These are phyloP conservation scores for Leptodactylus fuscus DNA, from an alignment of 2,113 vertebrate species.

Conservation along the genomic window DNA sequence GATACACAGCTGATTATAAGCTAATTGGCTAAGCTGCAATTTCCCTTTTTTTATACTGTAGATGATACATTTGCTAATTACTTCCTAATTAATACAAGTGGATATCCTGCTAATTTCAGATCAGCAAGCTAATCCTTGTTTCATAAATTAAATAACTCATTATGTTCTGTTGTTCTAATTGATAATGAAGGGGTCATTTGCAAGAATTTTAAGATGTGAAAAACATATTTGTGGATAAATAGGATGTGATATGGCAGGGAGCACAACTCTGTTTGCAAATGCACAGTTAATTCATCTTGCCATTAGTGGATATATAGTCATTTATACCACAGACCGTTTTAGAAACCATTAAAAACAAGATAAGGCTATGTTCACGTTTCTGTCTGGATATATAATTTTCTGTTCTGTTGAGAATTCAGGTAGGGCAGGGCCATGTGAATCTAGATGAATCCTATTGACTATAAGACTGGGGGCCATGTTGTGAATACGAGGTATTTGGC, in stretches of 20 bases:
- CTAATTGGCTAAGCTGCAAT: conserved; percentile 49
- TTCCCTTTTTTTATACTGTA: conserved; percentile 26
- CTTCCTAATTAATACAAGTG: conserved; percentile 55
- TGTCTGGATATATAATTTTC: no score
- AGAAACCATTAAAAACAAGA: no score
- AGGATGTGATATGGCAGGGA: neutral
- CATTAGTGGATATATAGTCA: neutral
- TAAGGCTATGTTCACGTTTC: no score
- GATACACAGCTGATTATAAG: conserved; percentile 48
- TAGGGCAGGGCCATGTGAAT: no score
- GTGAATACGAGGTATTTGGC: no score
- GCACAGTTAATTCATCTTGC: conserved; percentile 13
- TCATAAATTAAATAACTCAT: conserved; percentile 48
- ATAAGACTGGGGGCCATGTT: no score
- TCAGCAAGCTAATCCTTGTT: conserved; percentile 42
- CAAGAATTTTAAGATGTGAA: conserved; percentile 19
- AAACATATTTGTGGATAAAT: conserved; percentile 39
- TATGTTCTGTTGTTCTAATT: conserved; percentile 39
- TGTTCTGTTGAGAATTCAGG: no score
- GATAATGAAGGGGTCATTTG: conserved; percentile 45
- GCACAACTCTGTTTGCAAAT: neutral
- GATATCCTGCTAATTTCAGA: conserved; percentile 41
- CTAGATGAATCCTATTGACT: no score
- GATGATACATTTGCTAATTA: conserved; percentile 54
- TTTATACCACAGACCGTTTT: neutral